Percentiles rank a stretch among this genome's conserved stretches.
Conservation (phyloP, 2,888 invertebrate genomes). For the Cecidostiba fungosa region DNA sequence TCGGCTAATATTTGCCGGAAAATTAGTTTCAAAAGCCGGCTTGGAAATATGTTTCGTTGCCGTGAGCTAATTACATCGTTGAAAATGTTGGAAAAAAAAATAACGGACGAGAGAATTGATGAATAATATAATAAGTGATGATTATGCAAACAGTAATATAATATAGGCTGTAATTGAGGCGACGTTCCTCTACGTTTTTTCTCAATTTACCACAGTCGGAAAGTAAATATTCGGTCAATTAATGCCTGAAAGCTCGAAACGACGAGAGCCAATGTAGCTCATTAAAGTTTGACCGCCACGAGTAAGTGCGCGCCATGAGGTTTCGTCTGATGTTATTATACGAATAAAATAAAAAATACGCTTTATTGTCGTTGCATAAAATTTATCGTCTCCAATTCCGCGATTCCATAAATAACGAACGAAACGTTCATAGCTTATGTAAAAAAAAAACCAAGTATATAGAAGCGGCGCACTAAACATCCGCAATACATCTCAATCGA, state of each 20-base stretch:
- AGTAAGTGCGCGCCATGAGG: background rate
- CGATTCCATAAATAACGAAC: background rate
- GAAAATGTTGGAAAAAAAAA: background rate
- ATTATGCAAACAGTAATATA: background rate
- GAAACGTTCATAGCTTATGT: background rate
- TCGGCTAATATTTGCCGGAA: conserved; percentile 6
- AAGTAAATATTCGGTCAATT: conserved; percentile 23
- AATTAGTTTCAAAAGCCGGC: background rate
- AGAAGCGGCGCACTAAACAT: too few relatives aligned
- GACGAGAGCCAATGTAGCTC: background rate
- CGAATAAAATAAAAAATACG: background rate
- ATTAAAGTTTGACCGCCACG: background rate
- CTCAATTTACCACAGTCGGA: conserved; percentile 11
- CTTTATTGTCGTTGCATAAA: background rate
- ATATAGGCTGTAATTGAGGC: conserved; percentile 10
- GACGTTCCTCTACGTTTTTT: background rate
- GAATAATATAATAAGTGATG: background rate
- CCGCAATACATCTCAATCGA: background rate
- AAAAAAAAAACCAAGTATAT: background rate
- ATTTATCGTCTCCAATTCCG: background rate
- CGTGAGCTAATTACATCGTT: background rate
- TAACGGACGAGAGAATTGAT: background rate
- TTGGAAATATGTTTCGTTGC: background rate
- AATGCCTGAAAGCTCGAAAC: background rate
- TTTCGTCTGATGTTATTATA: background rate